A percentile compares a stretch with the other conserved stretches of the same genome.
phyloP scores from a whole-genome alignment of 2,797 vertebrate species.

The Enteromius unitaeniatus region DNA sequence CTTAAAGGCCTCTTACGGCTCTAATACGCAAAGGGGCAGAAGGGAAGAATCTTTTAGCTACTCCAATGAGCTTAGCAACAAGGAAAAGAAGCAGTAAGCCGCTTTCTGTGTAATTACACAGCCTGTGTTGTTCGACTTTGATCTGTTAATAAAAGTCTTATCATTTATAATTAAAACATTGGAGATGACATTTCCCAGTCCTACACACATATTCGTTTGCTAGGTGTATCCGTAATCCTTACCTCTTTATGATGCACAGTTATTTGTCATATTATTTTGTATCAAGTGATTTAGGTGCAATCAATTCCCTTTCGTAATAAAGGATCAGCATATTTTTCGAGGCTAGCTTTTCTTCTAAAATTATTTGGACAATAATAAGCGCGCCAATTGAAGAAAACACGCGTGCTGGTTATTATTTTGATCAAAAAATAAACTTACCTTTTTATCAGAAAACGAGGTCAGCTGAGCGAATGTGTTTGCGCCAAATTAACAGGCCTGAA shows the following conservation, averaged over 20 bases:
- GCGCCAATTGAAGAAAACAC: neutral
- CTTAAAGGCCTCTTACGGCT: conserved; percentile 77
- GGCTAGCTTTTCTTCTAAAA: conserved; percentile 23
- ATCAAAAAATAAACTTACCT: conserved; percentile 39
- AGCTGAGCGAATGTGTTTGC: neutral
- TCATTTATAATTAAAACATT: conserved; percentile 45
- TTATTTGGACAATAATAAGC: conserved; percentile 7
- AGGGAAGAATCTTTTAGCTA: conserved; percentile 72
- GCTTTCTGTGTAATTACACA: conserved; percentile 84
- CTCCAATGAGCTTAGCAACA: conserved; percentile 78
- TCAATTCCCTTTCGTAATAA: conserved; percentile 26
- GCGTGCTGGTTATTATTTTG: neutral
- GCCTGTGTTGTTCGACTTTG: conserved; percentile 70
- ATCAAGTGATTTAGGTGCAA: neutral
- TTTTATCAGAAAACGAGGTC: conserved; percentile 11
- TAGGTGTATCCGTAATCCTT: neutral
- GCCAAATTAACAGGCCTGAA: conserved; percentile 34
- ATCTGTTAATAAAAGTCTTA: conserved; percentile 76
- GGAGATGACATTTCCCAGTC: conserved; percentile 14
- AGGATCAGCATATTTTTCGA: conserved; percentile 14
- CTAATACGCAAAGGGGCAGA: conserved; percentile 75
- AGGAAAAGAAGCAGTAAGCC: conserved; percentile 76
- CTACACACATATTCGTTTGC: neutral
- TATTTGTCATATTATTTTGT: neutral
- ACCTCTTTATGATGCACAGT: neutral